Evolutionary conservation across 2,797 vertebrate species (phyloP).

Genomic region (Staurois parvus): DNA sequence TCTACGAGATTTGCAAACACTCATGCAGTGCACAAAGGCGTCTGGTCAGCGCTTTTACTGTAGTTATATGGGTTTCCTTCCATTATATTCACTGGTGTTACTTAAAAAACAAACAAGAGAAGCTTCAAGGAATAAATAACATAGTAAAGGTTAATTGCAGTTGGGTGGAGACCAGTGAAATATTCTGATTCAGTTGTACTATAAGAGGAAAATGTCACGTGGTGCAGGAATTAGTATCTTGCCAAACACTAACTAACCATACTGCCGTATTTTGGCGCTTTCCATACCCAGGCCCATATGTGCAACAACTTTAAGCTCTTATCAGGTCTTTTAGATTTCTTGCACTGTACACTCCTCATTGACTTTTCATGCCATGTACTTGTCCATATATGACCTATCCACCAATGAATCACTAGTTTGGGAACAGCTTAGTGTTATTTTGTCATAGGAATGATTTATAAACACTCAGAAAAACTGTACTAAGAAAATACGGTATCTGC

Average conservation of each 20-base stretch:
- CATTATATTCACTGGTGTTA: constrained; percentile 75
- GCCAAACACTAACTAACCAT: constrained; percentile 65
- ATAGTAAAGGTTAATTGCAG: constrained; percentile 88
- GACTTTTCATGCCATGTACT: background rate
- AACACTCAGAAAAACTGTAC: background rate
- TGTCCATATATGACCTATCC: background rate
- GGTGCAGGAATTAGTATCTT: constrained; percentile 58
- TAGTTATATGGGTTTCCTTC: constrained; percentile 82
- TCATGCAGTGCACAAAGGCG: constrained; percentile 56
- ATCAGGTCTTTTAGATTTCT: constrained; percentile 13
- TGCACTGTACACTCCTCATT: background rate
- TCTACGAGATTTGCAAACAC: constrained; percentile 54
- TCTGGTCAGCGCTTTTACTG: constrained; percentile 58
- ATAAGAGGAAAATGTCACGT: constrained; percentile 79
- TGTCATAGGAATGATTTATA: background rate
- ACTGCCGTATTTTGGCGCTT: constrained; percentile 42
- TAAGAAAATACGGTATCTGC: background rate
- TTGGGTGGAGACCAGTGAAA: constrained; percentile 80
- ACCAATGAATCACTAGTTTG: background rate
- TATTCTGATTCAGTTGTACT: constrained; percentile 75
- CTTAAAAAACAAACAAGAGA: constrained; percentile 83
- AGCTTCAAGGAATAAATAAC: constrained; percentile 82
- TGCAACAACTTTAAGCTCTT: constrained; percentile 2
- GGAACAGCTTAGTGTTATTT: background rate
- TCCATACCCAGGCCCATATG: constrained; percentile 27